phyloP scores from a whole-genome alignment of 2,797 vertebrate species.

The Choloepus didactylus region DNA sequence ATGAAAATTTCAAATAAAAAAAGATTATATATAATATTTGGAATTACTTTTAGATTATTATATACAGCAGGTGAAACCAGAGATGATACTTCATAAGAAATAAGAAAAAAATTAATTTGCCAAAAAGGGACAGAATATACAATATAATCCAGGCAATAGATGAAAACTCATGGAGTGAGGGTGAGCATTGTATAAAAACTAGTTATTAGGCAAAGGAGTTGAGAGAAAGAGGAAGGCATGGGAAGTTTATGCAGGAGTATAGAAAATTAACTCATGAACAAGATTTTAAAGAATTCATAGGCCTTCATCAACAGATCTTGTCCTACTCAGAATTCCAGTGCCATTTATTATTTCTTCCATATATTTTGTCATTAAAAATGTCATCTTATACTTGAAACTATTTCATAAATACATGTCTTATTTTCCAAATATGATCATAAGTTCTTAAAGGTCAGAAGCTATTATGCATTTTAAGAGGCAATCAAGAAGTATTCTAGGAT shows the following conservation, averaged over 20 bases:
- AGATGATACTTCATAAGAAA: neutral
- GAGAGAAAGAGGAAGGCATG: neutral
- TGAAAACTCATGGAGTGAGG: neutral
- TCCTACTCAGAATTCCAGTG: neutral
- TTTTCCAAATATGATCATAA: neutral
- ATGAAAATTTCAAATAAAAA: neutral
- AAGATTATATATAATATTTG: neutral
- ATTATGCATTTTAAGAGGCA: neutral
- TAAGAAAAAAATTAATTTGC: neutral
- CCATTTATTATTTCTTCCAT: neutral
- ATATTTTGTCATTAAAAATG: neutral
- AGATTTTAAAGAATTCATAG: neutral
- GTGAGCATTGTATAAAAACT: neutral
- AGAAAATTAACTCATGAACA: neutral
- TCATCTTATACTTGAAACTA: neutral
- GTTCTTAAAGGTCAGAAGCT: neutral
- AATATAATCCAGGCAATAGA: neutral
- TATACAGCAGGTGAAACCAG: neutral
- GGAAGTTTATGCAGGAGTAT: accelerated
- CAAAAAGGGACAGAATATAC: neutral
- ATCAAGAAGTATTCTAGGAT: neutral
- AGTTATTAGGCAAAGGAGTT: neutral
- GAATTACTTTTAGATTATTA: neutral
- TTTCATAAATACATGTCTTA: neutral
- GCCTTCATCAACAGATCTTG: neutral